Percentiles rank a stretch among this genome's conserved stretches.
phyloP scores from a whole-genome alignment of 2,113 vertebrate genomes.

The Eleginops maclovinus region DNA sequence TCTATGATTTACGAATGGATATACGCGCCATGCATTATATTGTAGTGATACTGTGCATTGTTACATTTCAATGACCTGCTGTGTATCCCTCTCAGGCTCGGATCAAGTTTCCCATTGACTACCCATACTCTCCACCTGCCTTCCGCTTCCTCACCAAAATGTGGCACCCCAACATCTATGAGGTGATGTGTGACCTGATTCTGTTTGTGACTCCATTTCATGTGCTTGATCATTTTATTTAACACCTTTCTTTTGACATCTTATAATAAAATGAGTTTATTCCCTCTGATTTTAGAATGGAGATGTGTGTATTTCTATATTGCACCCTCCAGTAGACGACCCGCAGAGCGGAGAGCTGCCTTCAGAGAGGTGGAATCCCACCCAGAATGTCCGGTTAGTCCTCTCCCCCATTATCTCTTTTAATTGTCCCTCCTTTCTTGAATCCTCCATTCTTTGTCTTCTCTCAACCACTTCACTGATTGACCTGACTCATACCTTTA shows the following conservation, averaged over 20 bases:
- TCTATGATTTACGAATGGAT: too few species aligned
- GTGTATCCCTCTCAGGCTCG: slow-evolving; percentile 85
- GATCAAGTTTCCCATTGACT: slow-evolving; percentile 97
- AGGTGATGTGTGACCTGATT: slow-evolving; percentile 82
- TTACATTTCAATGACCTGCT: slow-evolving; percentile 14
- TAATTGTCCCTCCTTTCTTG: slow-evolving; percentile 12
- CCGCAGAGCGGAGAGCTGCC: slow-evolving; percentile 98
- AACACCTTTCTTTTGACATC: neutral
- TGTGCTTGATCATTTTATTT: neutral
- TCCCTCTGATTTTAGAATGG: slow-evolving; percentile 86
- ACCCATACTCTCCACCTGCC: slow-evolving; percentile 96
- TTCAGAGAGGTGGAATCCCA: slow-evolving; percentile 98
- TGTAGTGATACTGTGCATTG: neutral
- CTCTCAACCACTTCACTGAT: slow-evolving; percentile 6
- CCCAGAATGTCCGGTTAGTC: slow-evolving; percentile 95
- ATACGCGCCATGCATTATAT: neutral
- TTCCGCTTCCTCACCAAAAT: slow-evolving; percentile 99
- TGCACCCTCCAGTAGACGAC: slow-evolving; percentile 96
- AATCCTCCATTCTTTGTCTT: slow-evolving; percentile 28
- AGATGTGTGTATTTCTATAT: slow-evolving; percentile 97
- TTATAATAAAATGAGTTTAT: neutral
- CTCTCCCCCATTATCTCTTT: slow-evolving; percentile 5
- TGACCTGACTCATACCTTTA: slow-evolving; percentile 8
- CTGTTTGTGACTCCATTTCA: neutral
- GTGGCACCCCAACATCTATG: slow-evolving; percentile 99